Evolutionary conservation across 2,797 vertebrate species (phyloP), one percentile per base, ranked within the genome.

Genomic region (Australoheros facetus): DNA sequence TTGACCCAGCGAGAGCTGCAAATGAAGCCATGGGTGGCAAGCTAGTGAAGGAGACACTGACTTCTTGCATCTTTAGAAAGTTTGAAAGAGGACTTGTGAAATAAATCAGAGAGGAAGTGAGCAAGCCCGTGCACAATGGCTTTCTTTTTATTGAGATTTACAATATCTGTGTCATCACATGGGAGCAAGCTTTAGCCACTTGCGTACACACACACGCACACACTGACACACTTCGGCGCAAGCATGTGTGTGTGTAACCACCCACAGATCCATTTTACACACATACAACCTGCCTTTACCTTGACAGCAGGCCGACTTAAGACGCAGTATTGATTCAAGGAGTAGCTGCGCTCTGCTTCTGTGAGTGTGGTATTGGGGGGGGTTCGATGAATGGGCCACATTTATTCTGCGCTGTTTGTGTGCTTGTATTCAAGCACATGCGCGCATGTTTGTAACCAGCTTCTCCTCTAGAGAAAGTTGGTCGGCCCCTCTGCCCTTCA

Each of bases 401-500:
- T 91, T 87, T 88, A 83, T 86, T 81, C 78, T 45, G 57, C 11
- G 32, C 80, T 73, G 85, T 85, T 85, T 82, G 75, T 48, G 62
- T 64, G 71, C 83, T 77, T 75, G 77, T 83, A 77, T 87, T 72
- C 54, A 76, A 80, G 80, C 83, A 75, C 56, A 66, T 76, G 62
- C 8, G 2, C 19, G 3, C 19, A 64, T 39, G 57, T 79, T 77
- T 56, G 75, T 34, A 79, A 76, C 80, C 71, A 26, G 75, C 79
- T 64, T 83, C 83, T 91, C 87, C 88, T 93, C 90, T 71, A 77
- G 90, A 92, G 88, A 87, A 93, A 93, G 90, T 90, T 85, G 86
- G n/a, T 87, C 42, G 71, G 88, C 90, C 90, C 86, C 88, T 90
- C 87, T 91, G 93, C 93, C 93, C 92, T 94, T 94, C 92, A 93